Evolutionary conservation across 2,797 vertebrate genomes (phyloP), one percentile per base, ranked within the genome.

Genomic region (Adrianichthys oophorus): DNA sequence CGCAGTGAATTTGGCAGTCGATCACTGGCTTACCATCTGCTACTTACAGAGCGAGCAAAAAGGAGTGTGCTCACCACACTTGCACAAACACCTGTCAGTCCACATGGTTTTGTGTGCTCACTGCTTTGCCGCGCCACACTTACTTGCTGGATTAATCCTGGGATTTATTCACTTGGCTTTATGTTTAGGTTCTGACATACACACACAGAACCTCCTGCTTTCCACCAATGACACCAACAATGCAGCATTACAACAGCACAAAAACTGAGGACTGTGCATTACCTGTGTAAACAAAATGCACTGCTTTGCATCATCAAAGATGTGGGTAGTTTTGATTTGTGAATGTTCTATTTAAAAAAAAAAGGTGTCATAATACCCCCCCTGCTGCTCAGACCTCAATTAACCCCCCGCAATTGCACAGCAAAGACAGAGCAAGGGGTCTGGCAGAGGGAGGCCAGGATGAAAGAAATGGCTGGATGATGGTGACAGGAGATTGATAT

Each of bases 321-420:
- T 51, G 44, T 42, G 40, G 52, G 42, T 52, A 16, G 47, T 53
- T 49, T 51, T 44, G 26, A 23, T 43, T 57, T 54, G 59, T 57
- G 44, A 58, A 49, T 72, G 60, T 73, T 67, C 52, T n/a, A n/a
- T n/a, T n/a, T n/a, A n/a, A n/a, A n/a, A 32, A 32, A 49, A 51
- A 72, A 76, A 83, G 76, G 84, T 90, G 82, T 83, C 73, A 80
- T 84, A 83, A 88, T 83, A 19, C 19, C 74, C 72, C 76, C 74
- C 87, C 86, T 72, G 82, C 78, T 83, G 85, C 60, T 84, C 42
- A 65, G 80, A 85, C 86, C 86, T 88, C 83, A 86, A 90, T 88
- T 87, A 88, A 87, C 89, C 89, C 83, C 84, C 84, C 72, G 69
- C 76, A 68, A 86, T 75, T 82, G 73, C 81, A 73, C 82, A 78